phyloP scores from a whole-genome alignment of 2,113 vertebrate species.

The Mobula birostris region DNA sequence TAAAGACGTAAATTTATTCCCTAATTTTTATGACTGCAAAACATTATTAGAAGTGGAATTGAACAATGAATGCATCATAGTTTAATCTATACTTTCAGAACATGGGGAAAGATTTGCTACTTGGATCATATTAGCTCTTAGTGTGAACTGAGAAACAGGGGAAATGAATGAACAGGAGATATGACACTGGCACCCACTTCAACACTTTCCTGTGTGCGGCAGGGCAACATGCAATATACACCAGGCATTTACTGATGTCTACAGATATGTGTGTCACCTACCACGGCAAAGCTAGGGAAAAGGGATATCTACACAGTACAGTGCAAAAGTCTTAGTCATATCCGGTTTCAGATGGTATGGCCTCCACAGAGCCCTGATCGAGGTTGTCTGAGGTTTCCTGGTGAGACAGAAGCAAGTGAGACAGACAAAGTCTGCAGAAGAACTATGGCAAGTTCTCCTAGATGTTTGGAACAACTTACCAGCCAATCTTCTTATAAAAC shows the following conservation, averaged over 20 bases:
- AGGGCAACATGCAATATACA: neutral
- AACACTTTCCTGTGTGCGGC: neutral
- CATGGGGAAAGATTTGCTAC: neutral
- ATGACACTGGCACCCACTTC: neutral
- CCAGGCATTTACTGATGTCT: neutral
- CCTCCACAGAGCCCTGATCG: too few relatives aligned
- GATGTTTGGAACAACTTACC: too few relatives aligned
- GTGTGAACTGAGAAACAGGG: neutral
- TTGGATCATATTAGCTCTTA: neutral
- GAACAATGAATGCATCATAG: neutral
- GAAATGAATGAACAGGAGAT: neutral
- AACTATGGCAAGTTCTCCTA: too few relatives aligned
- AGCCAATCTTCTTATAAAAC: too few relatives aligned
- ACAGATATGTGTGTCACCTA: neutral
- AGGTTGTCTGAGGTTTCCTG: too few relatives aligned
- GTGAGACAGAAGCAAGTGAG: too few relatives aligned
- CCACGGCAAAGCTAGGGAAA: neutral
- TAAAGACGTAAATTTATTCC: neutral
- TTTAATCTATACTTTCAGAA: neutral
- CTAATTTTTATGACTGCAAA: neutral
- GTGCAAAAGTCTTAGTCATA: too few relatives aligned
- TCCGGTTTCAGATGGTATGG: too few relatives aligned
- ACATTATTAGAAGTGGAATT: neutral
- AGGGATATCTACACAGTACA: neutral
- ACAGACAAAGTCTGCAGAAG: too few relatives aligned